Evolutionary conservation across 1,140 invertebrate genomes (phyloP), one percentile per base, ranked within the genome.

Genomic region (Aleiodes sp.): DNA sequence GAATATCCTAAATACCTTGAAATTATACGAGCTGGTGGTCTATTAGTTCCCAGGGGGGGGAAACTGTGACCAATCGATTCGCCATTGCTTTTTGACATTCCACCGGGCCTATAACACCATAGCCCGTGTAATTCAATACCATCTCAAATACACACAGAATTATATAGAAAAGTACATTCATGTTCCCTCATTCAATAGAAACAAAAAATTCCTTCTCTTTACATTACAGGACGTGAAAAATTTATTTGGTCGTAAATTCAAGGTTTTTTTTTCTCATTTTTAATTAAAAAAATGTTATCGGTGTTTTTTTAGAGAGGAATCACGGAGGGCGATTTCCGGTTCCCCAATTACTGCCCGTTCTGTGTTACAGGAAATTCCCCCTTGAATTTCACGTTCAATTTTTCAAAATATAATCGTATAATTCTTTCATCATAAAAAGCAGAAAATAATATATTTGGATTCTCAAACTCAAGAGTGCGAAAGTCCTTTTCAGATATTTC

Each of bases 1-100:
- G 81, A 82, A 72, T 72, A 64, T 19, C 24, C 71, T 83, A 82
- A 86, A 67, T 85, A 85, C 76, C 83, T 81, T 85, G 83, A 86
- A 86, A 86, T 86, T 81, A 79, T 71, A 78, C 24, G 70, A 77
- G 74, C 70, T 33, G 72, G 76, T 76, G 75, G 75, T 68, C 68
- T 43, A 70, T 31, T 28, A 37, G 37, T 75, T 73, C 68, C 9
- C 33, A 33, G 35, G 63, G 46, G n/a, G n/a, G 68, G 76, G 33
- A 71, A 72, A 60, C 68, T 70, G 61, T 72, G 67, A 77, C 67
- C 56, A 82, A 85, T 86, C 75, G 78, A 86, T 86, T 85, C 68
- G 80, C 64, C 65, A 76, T 74, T 73, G 59, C 72, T 70, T 73
- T 76, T 77, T 75, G 69, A 71, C 19, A 52, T 75, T 56, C 57